Conservation (phyloP, 1,140 invertebrate species). For the Drosophila watanabei region DNA sequence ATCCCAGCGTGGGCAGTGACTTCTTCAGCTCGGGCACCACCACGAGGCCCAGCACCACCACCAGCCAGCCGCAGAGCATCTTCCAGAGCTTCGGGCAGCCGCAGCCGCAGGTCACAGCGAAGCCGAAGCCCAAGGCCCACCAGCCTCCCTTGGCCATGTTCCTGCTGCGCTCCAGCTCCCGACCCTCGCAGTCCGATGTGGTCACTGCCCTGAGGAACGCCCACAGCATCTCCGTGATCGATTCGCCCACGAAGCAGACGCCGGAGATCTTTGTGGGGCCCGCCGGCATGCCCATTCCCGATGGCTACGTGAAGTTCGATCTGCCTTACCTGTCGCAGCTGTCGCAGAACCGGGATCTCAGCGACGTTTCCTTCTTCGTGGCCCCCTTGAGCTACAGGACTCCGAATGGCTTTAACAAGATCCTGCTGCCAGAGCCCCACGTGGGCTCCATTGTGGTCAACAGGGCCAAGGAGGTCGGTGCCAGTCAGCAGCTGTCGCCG, state of each 20-base stretch:
- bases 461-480: slow-evolving; percentile 57
- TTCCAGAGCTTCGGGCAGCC: slow-evolving; percentile 80
- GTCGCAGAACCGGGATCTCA: slow-evolving; percentile 88
- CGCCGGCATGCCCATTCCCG: slow-evolving; percentile 89
- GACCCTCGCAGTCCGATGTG: slow-evolving; percentile 89
- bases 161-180: slow-evolving; percentile 87
- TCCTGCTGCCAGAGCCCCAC: slow-evolving; percentile 93
- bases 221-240: slow-evolving; percentile 91
- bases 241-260: slow-evolving; percentile 88
- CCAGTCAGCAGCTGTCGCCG: slow-evolving; percentile 36
- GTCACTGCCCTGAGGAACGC: slow-evolving; percentile 89
- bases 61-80: slow-evolving; percentile 85
- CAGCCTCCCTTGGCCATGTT: slow-evolving; percentile 93
- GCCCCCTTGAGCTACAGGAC: slow-evolving; percentile 93
- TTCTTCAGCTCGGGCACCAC: slow-evolving; percentile 66
- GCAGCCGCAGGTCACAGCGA: slow-evolving; percentile 71
- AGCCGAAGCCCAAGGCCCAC: slow-evolving; percentile 89
- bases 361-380: slow-evolving; percentile 93
- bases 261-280: slow-evolving; percentile 93
- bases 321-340: slow-evolving; percentile 92
- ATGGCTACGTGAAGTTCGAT: slow-evolving; percentile 92
- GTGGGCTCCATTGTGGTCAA: slow-evolving; percentile 93
- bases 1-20: slow-evolving; percentile 65
- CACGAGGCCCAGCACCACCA: slow-evolving; percentile 72
- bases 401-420: slow-evolving; percentile 92